Base-by-base conservation (phyloP, 2,113 vertebrate species). In the Chroicocephalus ridibundus region DNA sequence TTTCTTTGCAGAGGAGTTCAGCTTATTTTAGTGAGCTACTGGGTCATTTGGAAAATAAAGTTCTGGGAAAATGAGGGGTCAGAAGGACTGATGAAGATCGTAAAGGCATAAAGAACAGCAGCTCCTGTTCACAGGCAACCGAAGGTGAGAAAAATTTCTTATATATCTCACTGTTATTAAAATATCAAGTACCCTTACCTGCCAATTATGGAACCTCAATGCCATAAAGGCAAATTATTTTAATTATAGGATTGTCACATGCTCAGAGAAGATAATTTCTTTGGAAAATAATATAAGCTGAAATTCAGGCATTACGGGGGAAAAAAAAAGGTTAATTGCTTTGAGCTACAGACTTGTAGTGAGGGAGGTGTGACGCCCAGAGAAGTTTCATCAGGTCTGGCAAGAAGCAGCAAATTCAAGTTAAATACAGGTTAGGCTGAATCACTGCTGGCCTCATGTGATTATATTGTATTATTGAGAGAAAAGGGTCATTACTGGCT, bases 221-320 rank as follows among this genome's bases (percentile, higher is more conserved):
- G 75, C 71, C 84, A 95, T 51, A 54, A 86, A 64, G 87, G 84
- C 71, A 91, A 91, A 91, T 95, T 88, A 90, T 82, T 95, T 95
- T 96, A 97, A 97, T 95, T 95, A 85, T 70, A 91, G 89, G 89
- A 94, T 85, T 89, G 42, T 55, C 69, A 21, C 68, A 70, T 57
- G 29, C 68, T 96, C 84, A 46, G 70, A 79, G 74, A 82, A 83
- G 80, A 75, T 70, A 1, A 65, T 93, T 93, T 77, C 40, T 90
- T 95, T 91, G 68, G 64, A 85, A 95, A 91, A 94, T 75, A 94
- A 92, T 93, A 82, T 65, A 88, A 86, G 55, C 51, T 62, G 55
- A 80, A 90, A 93, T 87, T 60, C 82, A 77, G 61, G 26, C 70
- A 25, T 62, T 89, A 15, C 14, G 69, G 65, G 40, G 5, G 9